A percentile compares a stretch with the other conserved stretches of the same genome.
Evolutionary conservation across 2,888 invertebrate genomes (phyloP).

Genomic region (Dusona sp.): DNA sequence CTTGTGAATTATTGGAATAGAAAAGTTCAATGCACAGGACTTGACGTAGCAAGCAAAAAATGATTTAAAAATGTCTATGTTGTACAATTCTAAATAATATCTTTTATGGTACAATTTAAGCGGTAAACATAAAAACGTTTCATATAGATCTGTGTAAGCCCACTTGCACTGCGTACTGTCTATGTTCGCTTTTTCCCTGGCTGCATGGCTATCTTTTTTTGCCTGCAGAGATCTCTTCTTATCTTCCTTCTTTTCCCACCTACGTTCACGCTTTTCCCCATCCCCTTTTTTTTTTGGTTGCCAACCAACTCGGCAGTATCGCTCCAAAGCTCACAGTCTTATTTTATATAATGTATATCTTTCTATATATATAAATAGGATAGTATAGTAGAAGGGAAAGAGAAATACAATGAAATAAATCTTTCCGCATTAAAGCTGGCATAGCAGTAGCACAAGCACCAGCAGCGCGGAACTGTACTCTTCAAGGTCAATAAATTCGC

Average conservation of each 20-base stretch:
- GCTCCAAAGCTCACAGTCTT: slow-evolving; percentile 59
- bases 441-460: slow-evolving; percentile 32
- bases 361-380: slow-evolving; percentile 17
- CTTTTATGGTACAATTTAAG: slow-evolving; percentile 10
- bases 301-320: slow-evolving; percentile 55
- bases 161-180: slow-evolving; percentile 6
- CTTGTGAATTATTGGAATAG: not conserved
- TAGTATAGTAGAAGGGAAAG: slow-evolving; percentile 42
- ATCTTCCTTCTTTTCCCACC: slow-evolving; percentile 16
- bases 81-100: not conserved
- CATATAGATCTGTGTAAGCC: not conserved
- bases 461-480: slow-evolving; percentile 54
- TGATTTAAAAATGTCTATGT: not conserved
- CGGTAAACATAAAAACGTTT: slow-evolving; percentile 6
- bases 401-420: slow-evolving; percentile 65
- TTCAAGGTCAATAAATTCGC: slow-evolving; percentile 68
- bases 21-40: not conserved
- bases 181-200: slow-evolving; percentile 28
- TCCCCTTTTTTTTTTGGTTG: slow-evolving; percentile 48
- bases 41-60: slow-evolving; percentile 4
- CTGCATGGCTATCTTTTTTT: slow-evolving; percentile 36
- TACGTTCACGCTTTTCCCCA: slow-evolving; percentile 24
- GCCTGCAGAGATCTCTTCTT: slow-evolving; percentile 50
- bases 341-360: slow-evolving; percentile 29
- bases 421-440: slow-evolving; percentile 64